These are phyloP conservation scores for Xerus rutilus DNA, from an alignment of 2,797 vertebrate species.

Conservation along the genomic window DNA sequence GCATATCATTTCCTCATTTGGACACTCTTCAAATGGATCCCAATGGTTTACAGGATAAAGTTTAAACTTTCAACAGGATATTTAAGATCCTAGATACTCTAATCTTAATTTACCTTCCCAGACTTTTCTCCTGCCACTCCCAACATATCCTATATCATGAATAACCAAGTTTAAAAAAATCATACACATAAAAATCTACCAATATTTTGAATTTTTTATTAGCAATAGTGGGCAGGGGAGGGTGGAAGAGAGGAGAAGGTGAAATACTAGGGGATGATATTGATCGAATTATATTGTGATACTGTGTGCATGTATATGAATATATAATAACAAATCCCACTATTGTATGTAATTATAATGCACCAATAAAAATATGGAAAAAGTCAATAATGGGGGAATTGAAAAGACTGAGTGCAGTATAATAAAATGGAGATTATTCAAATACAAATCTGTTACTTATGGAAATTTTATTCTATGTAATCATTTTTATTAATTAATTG, in stretches of 20 bases:
- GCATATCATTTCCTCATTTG: background rate
- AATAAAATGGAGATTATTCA: background rate
- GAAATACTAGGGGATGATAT: too few species aligned
- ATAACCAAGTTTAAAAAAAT: background rate
- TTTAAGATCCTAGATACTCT: background rate
- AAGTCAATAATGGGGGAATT: background rate
- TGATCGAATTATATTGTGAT: too few species aligned
- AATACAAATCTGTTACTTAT: background rate
- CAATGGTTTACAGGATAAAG: background rate
- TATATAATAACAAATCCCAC: too few species aligned
- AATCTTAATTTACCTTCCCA: conserved; percentile 18
- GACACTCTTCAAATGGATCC: background rate
- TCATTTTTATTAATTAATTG: background rate
- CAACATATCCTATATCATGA: background rate
- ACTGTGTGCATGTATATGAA: too few species aligned
- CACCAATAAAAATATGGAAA: too few species aligned
- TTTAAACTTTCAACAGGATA: background rate
- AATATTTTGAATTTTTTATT: background rate
- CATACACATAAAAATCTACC: background rate
- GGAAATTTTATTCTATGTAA: background rate
- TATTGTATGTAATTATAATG: too few species aligned
- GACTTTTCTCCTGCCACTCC: background rate
- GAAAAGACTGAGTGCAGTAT: background rate
- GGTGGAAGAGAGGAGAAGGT: too few species aligned
- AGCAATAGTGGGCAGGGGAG: background rate